Evolutionary conservation across 2,888 invertebrate species (phyloP).

Genomic region (Drosophila kambysellisi): DNA sequence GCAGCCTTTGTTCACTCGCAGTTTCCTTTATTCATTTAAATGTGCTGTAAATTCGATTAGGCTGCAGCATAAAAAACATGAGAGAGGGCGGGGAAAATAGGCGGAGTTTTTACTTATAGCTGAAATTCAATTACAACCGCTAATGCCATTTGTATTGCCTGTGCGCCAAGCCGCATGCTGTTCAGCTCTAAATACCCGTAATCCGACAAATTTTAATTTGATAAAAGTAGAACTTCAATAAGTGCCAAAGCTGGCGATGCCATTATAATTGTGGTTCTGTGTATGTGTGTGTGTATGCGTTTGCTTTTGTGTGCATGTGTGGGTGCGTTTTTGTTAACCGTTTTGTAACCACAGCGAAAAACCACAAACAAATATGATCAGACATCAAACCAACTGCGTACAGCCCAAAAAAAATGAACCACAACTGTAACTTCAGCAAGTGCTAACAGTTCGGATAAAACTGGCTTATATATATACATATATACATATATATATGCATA

Average conservation of each 20-base stretch:
- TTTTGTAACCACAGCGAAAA: conserved; percentile 60
- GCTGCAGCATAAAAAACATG: conserved; percentile 18
- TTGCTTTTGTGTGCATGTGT: conserved; percentile 16
- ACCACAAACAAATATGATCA: conserved; percentile 79
- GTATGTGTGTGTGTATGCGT: background rate
- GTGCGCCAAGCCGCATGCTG: conserved; percentile 61
- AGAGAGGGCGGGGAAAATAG: background rate
- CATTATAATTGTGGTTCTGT: conserved; percentile 70
- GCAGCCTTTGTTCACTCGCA: conserved; percentile 13
- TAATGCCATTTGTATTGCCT: conserved; percentile 77
- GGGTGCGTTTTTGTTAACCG: conserved; percentile 62
- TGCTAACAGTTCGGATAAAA: conserved; percentile 66
- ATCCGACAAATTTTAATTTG: conserved; percentile 79
- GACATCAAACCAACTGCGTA: conserved; percentile 62
- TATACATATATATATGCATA: conserved; percentile 2
- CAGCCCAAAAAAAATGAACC: conserved; percentile 12
- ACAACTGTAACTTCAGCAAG: conserved; percentile 15
- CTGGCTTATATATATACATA: conserved; percentile 48
- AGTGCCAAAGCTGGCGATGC: conserved; percentile 63
- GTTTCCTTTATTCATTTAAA: conserved; percentile 47
- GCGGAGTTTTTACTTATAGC: conserved; percentile 37
- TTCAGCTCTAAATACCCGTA: conserved; percentile 80
- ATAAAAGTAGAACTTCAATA: conserved; percentile 78
- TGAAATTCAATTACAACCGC: conserved; percentile 79
- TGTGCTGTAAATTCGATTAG: conserved; percentile 67